Base-by-base conservation (phyloP, 2,113 vertebrate species). In the Polyodon spathula region DNA sequence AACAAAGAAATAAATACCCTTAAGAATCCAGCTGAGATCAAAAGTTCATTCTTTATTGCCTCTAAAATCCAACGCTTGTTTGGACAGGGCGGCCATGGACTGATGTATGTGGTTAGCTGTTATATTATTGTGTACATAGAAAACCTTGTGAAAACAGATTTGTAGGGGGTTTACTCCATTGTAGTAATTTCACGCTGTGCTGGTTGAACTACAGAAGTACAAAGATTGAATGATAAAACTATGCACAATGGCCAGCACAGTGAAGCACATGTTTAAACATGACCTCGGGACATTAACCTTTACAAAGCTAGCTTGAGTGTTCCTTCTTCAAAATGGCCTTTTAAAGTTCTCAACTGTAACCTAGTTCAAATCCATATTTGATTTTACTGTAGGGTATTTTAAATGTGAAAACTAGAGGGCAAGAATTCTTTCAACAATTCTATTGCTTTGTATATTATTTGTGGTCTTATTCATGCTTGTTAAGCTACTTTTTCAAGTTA, bases 131-230 rank as follows among this genome's bases (percentile, higher is more conserved):
- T 50, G 58, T 37, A 59, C 42, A 48, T 40, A 63, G 37, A 37
- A 53, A 43, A 37, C 8, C 6, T 62, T 12, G 17, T 40, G 65
- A 62, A 66, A 62, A 66, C 65, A 62, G 60, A 58, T 59, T 55
- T 54, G 60, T 44, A n/a, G 55, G 60, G 40, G 40, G 56, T 58
- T 56, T 53, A 14, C 17, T 16, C 65, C 50, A 55, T 67, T 62
- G 56, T 67, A 37, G 14, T 38, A 11, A 2, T 42, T 37, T 53
- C 44, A 46, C 46, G 43, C 59, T 62, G 40, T 53, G 54, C 50
- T 54, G 56, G 38, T 43, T 8, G 60, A 16, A 54, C n/a, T 4
- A 40, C 43, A 37, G n/a, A 9, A 17, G 61, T 43, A 56, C 61
- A 62, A 46, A 44, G 61, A 63, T 63, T 41, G 53, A 48, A 14